phyloP scores from a whole-genome alignment of 2,797 vertebrate species.

The Heliangelus exortis region DNA sequence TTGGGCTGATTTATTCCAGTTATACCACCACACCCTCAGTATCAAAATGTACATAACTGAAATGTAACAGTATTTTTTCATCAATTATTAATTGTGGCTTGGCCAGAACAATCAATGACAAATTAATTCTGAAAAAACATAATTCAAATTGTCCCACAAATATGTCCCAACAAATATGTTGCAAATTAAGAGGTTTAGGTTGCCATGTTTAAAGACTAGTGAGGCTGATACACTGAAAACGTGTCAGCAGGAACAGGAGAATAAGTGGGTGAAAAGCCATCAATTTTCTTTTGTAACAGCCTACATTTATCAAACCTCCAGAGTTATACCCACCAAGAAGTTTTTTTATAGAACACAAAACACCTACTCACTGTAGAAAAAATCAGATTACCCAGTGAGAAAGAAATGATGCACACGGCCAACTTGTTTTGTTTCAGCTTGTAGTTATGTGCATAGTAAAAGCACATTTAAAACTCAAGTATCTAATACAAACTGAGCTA shows the following conservation, averaged over 20 bases:
- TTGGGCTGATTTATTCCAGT: background rate
- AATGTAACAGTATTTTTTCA: background rate
- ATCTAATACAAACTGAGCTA: background rate
- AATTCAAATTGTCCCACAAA: background rate
- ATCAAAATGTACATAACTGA: background rate
- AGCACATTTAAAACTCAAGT: background rate
- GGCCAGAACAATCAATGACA: background rate
- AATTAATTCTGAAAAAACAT: background rate
- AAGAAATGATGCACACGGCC: background rate
- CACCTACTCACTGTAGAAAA: background rate
- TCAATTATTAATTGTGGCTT: background rate
- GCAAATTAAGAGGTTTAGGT: background rate
- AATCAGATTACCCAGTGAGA: background rate
- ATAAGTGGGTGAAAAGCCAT: background rate
- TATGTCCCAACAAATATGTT: background rate
- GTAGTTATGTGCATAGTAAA: background rate
- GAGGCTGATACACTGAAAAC: background rate
- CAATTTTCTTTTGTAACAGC: background rate
- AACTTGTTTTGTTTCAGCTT: background rate
- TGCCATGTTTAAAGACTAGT: background rate
- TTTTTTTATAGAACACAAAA: background rate
- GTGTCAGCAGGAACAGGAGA: background rate
- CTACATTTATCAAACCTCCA: background rate
- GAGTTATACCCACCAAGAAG: background rate
- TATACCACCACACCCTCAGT: background rate